Base-by-base conservation (phyloP, 2,888 invertebrate genomes). In the Sphecodes monilicornis region DNA sequence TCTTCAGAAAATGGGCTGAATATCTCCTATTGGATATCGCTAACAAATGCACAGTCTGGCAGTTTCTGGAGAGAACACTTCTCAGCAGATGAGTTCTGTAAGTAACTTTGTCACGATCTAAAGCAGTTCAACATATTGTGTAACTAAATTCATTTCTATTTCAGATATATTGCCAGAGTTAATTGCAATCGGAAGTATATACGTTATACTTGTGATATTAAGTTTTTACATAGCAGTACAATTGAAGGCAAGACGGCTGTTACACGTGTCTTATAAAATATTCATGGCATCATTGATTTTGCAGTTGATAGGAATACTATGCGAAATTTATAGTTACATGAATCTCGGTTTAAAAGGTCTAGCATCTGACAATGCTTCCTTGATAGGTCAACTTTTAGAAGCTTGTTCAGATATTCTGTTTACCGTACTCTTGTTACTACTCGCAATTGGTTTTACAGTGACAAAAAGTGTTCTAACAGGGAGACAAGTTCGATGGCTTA, bases 11-110 rank as follows among this genome's bases (percentile, higher is more conserved):
- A 97, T 96, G 98, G 98, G 1, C 95, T 98, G 73, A 96, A 97
- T 86, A 93, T 98, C 4, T 96, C 96, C 81, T 99, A 98, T 94
- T 97, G 96, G 92, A 97, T 99, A 89, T 95, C 97, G 80, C 97
- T 99, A 98, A 98, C 98, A 0, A 99, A 99, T 94, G 98, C 98
- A 0, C 96, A 97, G 1, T 96, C 96, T 1, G 97, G 97, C 0
- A 97, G 97, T 91, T 97, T 97, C 90, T 98, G 98, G 97, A 97
- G 97, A 91, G 97, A 97, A 92, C 98, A 99, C 93, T 98, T 98
- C 93, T 98, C 98, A 0, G 98, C 98, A 13, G 99, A 99, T 94
- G 98, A 99, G 95, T 98, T 98, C 95, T 98, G 98, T 98, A 96
- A 97, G 97, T 96, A 82, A 80, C 73, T 78, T 79, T 54, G 75